Evolutionary conservation across 2,888 invertebrate species (phyloP), one percentile per base, ranked within the genome.

Genomic region (Trissolcus japonicus): DNA sequence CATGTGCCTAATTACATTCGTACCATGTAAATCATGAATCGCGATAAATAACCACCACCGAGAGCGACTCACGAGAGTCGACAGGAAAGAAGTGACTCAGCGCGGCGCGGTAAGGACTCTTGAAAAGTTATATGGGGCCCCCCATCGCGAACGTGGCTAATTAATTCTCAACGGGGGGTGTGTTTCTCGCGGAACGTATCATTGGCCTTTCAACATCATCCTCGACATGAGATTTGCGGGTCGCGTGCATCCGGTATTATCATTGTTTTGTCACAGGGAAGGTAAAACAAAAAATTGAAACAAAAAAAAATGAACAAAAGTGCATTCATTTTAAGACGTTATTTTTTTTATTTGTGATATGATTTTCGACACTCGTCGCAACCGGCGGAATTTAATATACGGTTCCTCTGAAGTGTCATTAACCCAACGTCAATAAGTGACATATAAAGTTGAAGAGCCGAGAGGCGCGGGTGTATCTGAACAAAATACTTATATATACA

Each of bases 131-230:
- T 66, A 59, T 25, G 25, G 67, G 59, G 63, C 76, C 67, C 74
- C 84, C 83, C 79, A 82, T 82, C 74, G 84, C 76, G 83, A 82
- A 83, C 83, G 80, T 83, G 82, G 79, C 82, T 85, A 86, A 87
- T 87, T 86, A 86, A 86, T 86, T 86, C 85, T 83, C 86, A 82
- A 83, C 85, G 82, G 76, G 75, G 84, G 83, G 83, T 2, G 83
- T 2, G 35, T 35, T 35, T 83, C 83, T 80, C 82, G 69, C 78
- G 72, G 80, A 59, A 72, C 55, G 60, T 53, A 51, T 66, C 67
- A 43, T 62, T 73, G 35, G 17, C 63, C 67, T 68, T 62, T 63
- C 56, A 69, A 35, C 66, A 69, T 78, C 73, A 69, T 78, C 69
- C 68, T 66, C 66, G 73, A 78, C 73, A 74, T 55, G 77, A 60